phyloP scores from a whole-genome alignment of 2,888 invertebrate genomes.

The Lottia gigantea region DNA sequence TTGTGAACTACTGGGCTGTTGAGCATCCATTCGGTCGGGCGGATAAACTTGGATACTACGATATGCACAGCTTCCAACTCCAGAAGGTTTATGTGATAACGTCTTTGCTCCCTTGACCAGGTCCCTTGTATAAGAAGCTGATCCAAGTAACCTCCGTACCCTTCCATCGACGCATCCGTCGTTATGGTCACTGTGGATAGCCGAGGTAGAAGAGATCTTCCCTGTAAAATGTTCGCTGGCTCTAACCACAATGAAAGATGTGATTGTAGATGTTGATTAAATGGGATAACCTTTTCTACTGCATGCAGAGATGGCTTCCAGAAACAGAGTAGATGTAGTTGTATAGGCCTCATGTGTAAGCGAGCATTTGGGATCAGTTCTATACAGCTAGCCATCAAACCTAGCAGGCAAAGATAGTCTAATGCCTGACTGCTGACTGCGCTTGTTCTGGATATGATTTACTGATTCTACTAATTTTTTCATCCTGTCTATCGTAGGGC shows the following conservation, averaged over 20 bases:
- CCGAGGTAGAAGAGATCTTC: neutral
- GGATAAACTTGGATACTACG: conserved; percentile 7
- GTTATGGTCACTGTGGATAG: neutral
- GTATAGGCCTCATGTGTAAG: conserved; percentile 13
- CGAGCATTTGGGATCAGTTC: conserved; percentile 22
- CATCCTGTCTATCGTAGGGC: conserved; percentile 24
- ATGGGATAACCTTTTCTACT: neutral
- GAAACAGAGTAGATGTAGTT: conserved; percentile 6
- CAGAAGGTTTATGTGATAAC: conserved; percentile 10
- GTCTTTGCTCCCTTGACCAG: neutral
- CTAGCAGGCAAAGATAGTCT: conserved; percentile 12
- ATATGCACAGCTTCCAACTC: conserved; percentile 16
- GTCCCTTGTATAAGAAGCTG: conserved; percentile 15
- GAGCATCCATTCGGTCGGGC: conserved; percentile 30
- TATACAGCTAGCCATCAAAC: neutral
- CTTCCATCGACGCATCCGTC: conserved; percentile 17
- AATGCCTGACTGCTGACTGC: neutral
- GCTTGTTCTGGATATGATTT: neutral
- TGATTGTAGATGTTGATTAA: neutral
- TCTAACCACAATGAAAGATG: neutral
- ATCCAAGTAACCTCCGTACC: conserved; percentile 12
- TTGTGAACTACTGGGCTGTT: conserved; percentile 16
- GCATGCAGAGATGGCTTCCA: neutral
- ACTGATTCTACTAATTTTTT: neutral
- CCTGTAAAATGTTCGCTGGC: conserved; percentile 6